Evolutionary conservation across 2,113 vertebrate species (phyloP).

Genomic region (Prinia subflava): DNA sequence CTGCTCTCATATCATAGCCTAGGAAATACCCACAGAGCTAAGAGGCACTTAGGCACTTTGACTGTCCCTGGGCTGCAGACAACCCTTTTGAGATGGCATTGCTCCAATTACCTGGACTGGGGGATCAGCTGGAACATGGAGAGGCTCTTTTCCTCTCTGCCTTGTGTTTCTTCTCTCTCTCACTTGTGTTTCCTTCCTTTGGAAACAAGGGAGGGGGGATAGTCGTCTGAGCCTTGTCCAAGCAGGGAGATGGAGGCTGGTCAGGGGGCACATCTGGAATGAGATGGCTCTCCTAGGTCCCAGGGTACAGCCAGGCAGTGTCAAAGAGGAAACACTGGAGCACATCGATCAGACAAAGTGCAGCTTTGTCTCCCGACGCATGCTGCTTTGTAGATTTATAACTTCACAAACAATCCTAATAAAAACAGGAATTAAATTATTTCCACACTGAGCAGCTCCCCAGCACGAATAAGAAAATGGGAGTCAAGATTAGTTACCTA

Average conservation of each 20-base stretch:
- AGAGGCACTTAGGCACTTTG: background rate
- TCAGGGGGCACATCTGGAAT: conserved; percentile 38
- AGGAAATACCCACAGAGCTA: background rate
- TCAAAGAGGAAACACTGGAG: background rate
- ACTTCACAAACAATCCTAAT: conserved; percentile 33
- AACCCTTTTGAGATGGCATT: fast-evolving
- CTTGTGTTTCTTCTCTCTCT: too few species aligned
- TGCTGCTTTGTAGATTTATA: conserved; percentile 28
- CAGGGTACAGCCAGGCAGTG: background rate
- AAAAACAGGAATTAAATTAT: conserved; percentile 33
- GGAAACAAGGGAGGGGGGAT: background rate
- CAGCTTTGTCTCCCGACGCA: background rate
- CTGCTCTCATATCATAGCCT: background rate
- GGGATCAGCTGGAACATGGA: background rate
- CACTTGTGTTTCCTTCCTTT: background rate
- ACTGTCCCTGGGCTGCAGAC: background rate
- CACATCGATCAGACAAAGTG: background rate
- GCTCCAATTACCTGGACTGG: background rate
- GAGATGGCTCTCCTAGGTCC: background rate
- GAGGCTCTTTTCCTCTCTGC: background rate
- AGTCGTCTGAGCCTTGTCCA: background rate
- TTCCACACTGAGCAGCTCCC: background rate
- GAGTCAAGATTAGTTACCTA: conserved; percentile 18
- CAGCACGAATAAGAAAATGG: background rate
- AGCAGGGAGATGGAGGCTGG: background rate